phyloP scores from a whole-genome alignment of 2,797 vertebrate species.

The Aeoliscus strigatus region DNA sequence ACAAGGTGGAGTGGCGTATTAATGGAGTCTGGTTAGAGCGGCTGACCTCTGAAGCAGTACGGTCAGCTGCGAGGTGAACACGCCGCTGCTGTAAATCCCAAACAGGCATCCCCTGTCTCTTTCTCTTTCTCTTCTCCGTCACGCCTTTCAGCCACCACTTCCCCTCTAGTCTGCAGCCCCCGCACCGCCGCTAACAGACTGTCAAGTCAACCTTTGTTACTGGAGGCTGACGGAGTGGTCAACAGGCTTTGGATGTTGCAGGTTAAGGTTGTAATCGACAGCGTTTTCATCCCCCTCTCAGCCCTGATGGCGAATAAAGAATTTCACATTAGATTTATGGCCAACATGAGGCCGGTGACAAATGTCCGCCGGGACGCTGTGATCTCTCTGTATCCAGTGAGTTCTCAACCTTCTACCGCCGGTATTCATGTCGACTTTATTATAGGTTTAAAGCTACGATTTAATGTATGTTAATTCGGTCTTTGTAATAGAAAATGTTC shows the following conservation, averaged over 20 bases:
- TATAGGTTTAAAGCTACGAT: background rate
- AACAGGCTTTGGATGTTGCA: conserved; percentile 57
- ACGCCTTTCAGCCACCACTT: conserved; percentile 54
- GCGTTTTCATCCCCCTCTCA: conserved; percentile 51
- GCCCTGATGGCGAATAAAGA: conserved; percentile 52
- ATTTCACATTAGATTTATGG: conserved; percentile 59
- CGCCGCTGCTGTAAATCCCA: conserved; percentile 62
- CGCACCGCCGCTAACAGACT: conserved; percentile 54
- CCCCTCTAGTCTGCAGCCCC: conserved; percentile 37
- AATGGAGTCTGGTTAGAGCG: conserved; percentile 68
- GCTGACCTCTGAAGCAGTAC: conserved; percentile 65
- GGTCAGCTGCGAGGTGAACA: conserved; percentile 64
- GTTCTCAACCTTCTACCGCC: conserved; percentile 37
- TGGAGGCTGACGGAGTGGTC: conserved; percentile 62
- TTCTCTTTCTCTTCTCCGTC: conserved; percentile 46
- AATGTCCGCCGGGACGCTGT: conserved; percentile 48
- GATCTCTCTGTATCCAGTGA: conserved; percentile 35
- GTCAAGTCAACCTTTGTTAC: conserved; percentile 65
- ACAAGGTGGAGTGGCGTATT: conserved; percentile 64
- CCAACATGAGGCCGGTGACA: conserved; percentile 46
- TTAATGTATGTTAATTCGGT: background rate
- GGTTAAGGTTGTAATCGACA: conserved; percentile 49
- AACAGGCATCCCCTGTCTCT: conserved; percentile 51
- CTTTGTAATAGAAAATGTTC: background rate
- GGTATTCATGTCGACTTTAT: background rate